These are phyloP conservation scores for Elgaria multicarinata DNA, from an alignment of 2,113 vertebrate genomes.

Conservation along the genomic window DNA sequence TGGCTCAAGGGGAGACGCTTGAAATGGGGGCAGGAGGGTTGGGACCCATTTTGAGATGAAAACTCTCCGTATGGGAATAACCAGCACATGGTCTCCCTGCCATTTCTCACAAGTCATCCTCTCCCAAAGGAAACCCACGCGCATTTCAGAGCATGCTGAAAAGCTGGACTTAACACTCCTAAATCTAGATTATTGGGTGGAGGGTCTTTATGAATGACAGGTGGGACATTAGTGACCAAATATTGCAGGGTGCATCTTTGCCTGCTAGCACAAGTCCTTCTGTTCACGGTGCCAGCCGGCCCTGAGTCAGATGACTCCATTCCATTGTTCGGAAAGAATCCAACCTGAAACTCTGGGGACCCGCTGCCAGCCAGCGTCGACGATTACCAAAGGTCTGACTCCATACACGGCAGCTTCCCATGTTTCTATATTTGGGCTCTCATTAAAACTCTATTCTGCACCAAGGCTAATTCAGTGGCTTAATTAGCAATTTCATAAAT, in stretches of 20 bases:
- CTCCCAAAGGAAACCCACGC: neutral
- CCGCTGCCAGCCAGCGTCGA: too few relatives aligned
- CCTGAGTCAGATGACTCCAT: too few relatives aligned
- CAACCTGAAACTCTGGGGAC: too few relatives aligned
- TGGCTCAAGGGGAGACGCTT: neutral
- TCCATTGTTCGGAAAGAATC: too few relatives aligned
- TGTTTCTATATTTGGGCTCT: neutral
- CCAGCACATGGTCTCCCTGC: neutral
- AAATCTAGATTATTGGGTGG: too few relatives aligned
- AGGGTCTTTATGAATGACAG: too few relatives aligned
- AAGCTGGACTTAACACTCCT: neutral
- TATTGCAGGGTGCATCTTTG: too few relatives aligned
- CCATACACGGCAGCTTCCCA: too few relatives aligned
- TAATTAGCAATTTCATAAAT: neutral
- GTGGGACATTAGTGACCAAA: too few relatives aligned
- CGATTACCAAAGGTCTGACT: too few relatives aligned
- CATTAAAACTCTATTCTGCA: neutral
- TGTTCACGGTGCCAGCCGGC: too few relatives aligned
- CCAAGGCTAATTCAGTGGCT: neutral
- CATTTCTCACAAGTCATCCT: neutral
- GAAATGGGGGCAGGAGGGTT: neutral
- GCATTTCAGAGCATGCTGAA: neutral
- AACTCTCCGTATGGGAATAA: conserved; percentile 21
- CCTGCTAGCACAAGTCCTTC: too few relatives aligned
- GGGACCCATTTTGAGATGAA: neutral